Percentiles rank a stretch among this genome's conserved stretches.
Evolutionary conservation across 2,797 vertebrate genomes (phyloP).

Genomic region (Spizella passerina): DNA sequence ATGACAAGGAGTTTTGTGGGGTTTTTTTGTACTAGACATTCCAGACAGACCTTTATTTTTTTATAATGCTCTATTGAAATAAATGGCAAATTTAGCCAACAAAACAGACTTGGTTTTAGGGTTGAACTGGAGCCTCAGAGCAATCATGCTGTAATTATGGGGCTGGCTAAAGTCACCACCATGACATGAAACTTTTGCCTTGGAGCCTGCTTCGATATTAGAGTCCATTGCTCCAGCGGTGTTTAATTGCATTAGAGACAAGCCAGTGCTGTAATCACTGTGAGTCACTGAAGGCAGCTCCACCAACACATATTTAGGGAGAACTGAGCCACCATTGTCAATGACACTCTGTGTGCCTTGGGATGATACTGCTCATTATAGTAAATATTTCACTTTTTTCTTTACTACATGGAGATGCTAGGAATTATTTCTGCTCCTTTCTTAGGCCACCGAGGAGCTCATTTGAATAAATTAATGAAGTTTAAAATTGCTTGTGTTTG

Average conservation of each 20-base stretch:
- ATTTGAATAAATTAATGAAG: neutral
- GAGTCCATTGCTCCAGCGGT: rapidly evolving
- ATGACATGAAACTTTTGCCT: neutral
- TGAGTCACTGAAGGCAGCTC: neutral
- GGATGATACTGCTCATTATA: neutral
- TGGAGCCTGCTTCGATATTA: neutral
- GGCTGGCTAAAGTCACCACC: neutral
- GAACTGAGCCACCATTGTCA: neutral
- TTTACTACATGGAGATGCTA: neutral
- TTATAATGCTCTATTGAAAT: neutral
- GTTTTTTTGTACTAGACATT: neutral
- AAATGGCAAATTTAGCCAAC: neutral
- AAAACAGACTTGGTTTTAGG: neutral
- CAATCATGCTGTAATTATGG: neutral
- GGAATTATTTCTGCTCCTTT: neutral
- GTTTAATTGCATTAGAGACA: neutral
- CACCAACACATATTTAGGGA: neutral
- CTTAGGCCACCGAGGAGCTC: neutral
- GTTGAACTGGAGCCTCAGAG: neutral
- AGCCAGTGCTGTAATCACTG: neutral
- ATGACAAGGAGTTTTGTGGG: neutral
- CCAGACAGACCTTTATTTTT: neutral
- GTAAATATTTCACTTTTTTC: neutral
- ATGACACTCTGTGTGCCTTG: neutral
- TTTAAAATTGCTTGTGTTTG: neutral